Base-by-base conservation (phyloP, 2,113 vertebrate genomes). In the Acrocephalus kingi region DNA sequence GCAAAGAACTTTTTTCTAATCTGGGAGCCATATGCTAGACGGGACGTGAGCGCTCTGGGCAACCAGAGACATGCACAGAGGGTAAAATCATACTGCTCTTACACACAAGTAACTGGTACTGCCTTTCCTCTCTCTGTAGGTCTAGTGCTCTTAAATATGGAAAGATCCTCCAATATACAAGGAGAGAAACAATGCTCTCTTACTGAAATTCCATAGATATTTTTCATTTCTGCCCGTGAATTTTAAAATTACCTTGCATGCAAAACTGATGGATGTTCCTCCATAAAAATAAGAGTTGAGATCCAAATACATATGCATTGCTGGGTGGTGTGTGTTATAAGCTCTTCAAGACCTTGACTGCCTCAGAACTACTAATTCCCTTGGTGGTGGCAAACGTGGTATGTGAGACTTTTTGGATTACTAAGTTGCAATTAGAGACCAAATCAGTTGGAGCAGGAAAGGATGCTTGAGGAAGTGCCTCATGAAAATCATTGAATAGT, bases 1-100 rank as follows among this genome's bases (percentile, higher is more conserved):
- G 74, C 58, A 68, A 89, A 25, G 46, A 79, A 68, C 13, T 45
- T 69, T 69, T 49, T 62, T 45, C 72, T 92, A 52, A 81, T 77
- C 64, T 96, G 84, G 63, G 52, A 94, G 45, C 89, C 87, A 84
- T 84, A 89, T 93, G 73, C 73, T 93, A 59, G 10, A 39, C 4
- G 45, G 61, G 45, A 64, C 0, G 1, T 61, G 61, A 77, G 58
- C 13, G 15, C 39, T 84, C 67, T 84, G 81, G 62, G 71, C 78
- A 90, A 56, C 30, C 56, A 72, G 81, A 87, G 24, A 30, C 37
- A 28, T 23, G 35, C 49, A 72, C 45, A 67, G 61, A 75, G 24
- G 33, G 49, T 79, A 61, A 61, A 84, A 84, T 56, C n/a, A 49
- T 3, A 9, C 54, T 66, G 58, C 54, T 76, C n/a, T 54, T 75